Percentiles rank a stretch among this genome's conserved stretches.
phyloP scores from a whole-genome alignment of 2,113 vertebrate genomes.

The Cricetomys ansorgei region DNA sequence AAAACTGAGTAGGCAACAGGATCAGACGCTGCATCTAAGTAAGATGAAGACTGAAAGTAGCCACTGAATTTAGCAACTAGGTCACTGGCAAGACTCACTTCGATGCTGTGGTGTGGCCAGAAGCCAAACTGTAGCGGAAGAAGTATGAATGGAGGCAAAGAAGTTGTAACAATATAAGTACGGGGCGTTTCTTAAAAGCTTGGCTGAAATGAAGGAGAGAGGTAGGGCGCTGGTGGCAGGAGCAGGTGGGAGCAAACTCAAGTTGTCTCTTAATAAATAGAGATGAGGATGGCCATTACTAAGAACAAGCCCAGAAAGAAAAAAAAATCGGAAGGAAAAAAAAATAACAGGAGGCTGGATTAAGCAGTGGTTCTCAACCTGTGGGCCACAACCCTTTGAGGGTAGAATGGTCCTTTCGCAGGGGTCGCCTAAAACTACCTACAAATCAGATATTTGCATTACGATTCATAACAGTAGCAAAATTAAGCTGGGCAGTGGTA shows the following conservation, averaged over 20 bases:
- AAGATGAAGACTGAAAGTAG: conserved; percentile 25
- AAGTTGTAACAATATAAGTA: not conserved
- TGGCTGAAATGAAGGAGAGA: not conserved
- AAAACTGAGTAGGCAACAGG: not conserved
- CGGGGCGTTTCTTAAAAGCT: not conserved
- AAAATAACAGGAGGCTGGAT: not conserved
- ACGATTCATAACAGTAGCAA: too few relatives aligned
- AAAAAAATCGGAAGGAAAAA: not conserved
- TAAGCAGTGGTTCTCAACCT: too few relatives aligned
- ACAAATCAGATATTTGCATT: too few relatives aligned
- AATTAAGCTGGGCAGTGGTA: too few relatives aligned
- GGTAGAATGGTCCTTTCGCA: too few relatives aligned
- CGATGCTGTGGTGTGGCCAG: not conserved
- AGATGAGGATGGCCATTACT: not conserved
- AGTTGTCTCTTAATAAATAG: not conserved
- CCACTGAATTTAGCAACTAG: conserved; percentile 59
- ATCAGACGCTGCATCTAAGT: not conserved
- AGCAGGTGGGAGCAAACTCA: not conserved
- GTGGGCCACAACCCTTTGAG: too few relatives aligned
- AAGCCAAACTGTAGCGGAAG: conserved; percentile 31
- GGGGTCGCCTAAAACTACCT: too few relatives aligned
- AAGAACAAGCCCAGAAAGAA: not conserved
- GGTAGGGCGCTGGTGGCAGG: not conserved
- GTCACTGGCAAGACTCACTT: conserved; percentile 62
- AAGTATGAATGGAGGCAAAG: conserved; percentile 20